Percentiles rank a stretch among this genome's conserved stretches.
phyloP scores from a whole-genome alignment of 2,888 invertebrate genomes.

The Acronicta psi region DNA sequence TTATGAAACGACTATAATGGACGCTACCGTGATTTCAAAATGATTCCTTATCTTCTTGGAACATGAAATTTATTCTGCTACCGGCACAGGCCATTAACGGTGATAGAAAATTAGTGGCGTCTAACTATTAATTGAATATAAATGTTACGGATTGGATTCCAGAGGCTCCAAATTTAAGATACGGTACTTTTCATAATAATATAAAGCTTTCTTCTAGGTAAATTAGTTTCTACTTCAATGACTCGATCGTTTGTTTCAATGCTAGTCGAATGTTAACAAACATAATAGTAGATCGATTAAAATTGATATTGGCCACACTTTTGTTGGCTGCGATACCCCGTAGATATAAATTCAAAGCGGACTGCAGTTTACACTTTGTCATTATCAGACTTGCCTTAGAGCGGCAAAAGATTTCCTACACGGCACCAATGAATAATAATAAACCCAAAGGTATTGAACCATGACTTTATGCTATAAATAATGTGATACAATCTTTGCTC shows the following conservation, averaged over 20 bases:
- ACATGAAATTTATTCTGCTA: slow-evolving; percentile 50
- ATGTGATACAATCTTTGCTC: slow-evolving; percentile 75
- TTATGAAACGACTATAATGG: slow-evolving; percentile 45
- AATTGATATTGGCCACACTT: slow-evolving; percentile 31
- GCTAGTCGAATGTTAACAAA: slow-evolving; percentile 10
- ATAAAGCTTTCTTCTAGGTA: slow-evolving; percentile 31
- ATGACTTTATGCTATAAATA: slow-evolving; percentile 79
- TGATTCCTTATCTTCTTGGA: slow-evolving; percentile 48
- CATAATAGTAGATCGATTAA: slow-evolving; percentile 30
- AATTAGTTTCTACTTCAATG: slow-evolving; percentile 11
- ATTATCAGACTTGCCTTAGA: slow-evolving; percentile 56
- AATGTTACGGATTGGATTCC: slow-evolving; percentile 49
- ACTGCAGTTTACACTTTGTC: slow-evolving; percentile 54
- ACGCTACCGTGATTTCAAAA: slow-evolving; percentile 55
- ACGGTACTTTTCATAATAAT: slow-evolving; percentile 18
- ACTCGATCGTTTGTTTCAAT: slow-evolving; percentile 8
- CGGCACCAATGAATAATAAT: slow-evolving; percentile 76
- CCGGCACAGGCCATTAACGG: slow-evolving; percentile 51
- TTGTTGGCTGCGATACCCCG: slow-evolving; percentile 27
- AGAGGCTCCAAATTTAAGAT: slow-evolving; percentile 28
- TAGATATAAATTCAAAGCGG: slow-evolving; percentile 35
- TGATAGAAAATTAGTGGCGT: slow-evolving; percentile 54
- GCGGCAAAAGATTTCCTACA: slow-evolving; percentile 65
- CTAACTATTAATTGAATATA: slow-evolving; percentile 49
- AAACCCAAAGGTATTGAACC: slow-evolving; percentile 77